Evolutionary conservation across 2,113 vertebrate genomes (phyloP).

Genomic region (Halcyon senegalensis): DNA sequence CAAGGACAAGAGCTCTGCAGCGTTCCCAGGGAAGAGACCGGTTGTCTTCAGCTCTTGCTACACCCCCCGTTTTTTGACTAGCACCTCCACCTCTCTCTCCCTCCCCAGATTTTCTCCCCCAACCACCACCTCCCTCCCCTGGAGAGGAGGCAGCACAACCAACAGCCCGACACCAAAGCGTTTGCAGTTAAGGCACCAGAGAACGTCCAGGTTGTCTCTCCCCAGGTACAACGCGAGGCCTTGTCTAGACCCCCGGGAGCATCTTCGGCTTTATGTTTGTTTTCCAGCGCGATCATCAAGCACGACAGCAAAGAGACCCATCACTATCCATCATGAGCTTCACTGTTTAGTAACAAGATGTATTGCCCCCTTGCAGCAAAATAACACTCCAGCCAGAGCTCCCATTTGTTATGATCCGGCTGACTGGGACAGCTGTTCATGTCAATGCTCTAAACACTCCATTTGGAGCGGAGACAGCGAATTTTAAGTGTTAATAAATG

Average conservation of each 20-base stretch:
- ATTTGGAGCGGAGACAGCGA: constrained; percentile 15
- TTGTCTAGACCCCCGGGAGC: neutral
- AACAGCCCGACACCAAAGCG: neutral
- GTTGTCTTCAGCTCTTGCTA: neutral
- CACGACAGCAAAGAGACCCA: constrained; percentile 1
- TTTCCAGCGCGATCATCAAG: neutral
- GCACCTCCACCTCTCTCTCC: neutral
- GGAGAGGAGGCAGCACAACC: neutral
- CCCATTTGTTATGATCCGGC: constrained; percentile 50
- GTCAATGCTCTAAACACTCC: constrained; percentile 43
- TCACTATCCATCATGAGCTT: constrained; percentile 40
- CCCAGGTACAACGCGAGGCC: neutral
- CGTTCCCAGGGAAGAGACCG: neutral
- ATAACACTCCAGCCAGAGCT: constrained; percentile 25
- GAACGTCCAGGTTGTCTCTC: neutral
- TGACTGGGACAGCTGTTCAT: constrained; percentile 37
- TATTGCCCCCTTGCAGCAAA: constrained; percentile 45
- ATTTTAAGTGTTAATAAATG: constrained; percentile 32
- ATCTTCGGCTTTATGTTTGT: neutral
- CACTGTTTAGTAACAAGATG: constrained; percentile 56
- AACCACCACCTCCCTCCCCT: neutral
- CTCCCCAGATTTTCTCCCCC: neutral
- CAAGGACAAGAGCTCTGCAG: neutral
- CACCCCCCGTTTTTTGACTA: neutral
- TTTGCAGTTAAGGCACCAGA: neutral